Base-by-base conservation (phyloP, 2,888 invertebrate genomes). In the Branchipolynoe longqiensis region DNA sequence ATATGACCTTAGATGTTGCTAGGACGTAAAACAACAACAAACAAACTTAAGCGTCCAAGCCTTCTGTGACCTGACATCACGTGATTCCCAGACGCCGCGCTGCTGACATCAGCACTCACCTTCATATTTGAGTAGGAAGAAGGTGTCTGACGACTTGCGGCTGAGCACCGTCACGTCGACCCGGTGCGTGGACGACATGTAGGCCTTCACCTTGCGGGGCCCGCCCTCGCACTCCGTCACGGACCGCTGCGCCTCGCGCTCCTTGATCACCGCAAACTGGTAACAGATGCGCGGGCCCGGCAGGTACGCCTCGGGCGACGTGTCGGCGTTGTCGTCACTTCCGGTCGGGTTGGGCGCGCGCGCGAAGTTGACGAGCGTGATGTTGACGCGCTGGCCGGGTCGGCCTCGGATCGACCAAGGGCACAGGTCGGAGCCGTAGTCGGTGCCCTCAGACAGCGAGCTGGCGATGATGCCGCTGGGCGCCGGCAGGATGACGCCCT, bases 201-300 rank as follows among this genome's bases (percentile, higher is more conserved):
- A 87, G 59, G 83, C 84, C 33, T 84, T 78, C 41, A 84, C 84
- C 54, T 83, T 69, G 33, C 87, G 22, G 8, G 82, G 84, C 14
- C 48, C 78, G 25, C 86, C 84, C 59, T 87, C 87, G 62, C 85
- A 87, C 85, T 87, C 85, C 14, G 87, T 87, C 73, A 87, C 62
- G 38, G 87, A 85, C 33, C 86, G 36, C 54, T 54, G 41, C 14
- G 62, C 69, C n/a, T 64, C 84, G 4, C 64, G n/a, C 28, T 84
- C 84, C 41, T 28, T 38, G 73, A 84, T 69, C 41, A 69, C 84
- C 2, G 84, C 84, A n/a, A 84, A 69, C 69, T 84, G 84, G 48
- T 84, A 84, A 69, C 84, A 84, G 22, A 84, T 84, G 54, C 84
- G n/a, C 25, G 84, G 84, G 1, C 59, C 58, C 8, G 78, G 41